Base-by-base conservation (phyloP, 30 jellyfish, hydroid and myxozoan genomes). In the Catostylus mosaicus region DNA sequence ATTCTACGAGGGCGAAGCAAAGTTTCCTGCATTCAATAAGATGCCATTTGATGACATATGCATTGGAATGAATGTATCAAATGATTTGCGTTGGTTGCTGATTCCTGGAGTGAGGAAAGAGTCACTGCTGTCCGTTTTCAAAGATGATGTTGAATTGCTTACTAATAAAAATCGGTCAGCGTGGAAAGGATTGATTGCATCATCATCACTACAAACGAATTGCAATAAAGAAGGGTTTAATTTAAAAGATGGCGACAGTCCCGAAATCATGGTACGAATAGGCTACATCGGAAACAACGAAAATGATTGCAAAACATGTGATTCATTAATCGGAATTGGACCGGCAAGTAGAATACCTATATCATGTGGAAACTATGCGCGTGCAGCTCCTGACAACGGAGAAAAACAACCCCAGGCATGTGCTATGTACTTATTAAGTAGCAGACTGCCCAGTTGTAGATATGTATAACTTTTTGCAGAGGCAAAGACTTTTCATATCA, bases 301-400 rank as follows among this genome's bases (percentile, higher is more conserved):
- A 32, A 26, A 48, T 32, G 71, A 72, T 18, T 72, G 84, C 60
- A n/a, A 31, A 6, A 6, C 48, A 3, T 54, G 67, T 23, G 84
- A 72, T 32, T 40, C 84, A 24, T 46, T 29, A 27, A 29, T 72
- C 47, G 84, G 84, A 1, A 4, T 72, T 27, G 84, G 84, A 27
- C 29, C 51, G 3, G n/a, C n/a, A n/a, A n/a, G n/a, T n/a, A 29
- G 12, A 5, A 2, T 1, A 9, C 23, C 32, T 30, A 6, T 0
- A 36, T 72, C 84, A 5, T 72, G 84, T 72, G 66, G 84, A 4
- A 72, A 72, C 56, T 1, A 12, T 5, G 84, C 84, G 4, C 0
- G 56, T n/a, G 0, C 67, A 1, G 3, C 56, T 72, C 84, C 84
- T 45, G 84, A 72, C 52, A 48, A 46, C 54, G 84, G 84, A 8